Conservation (phyloP, 2,888 invertebrate genomes). For the Carterocephalus palaemon region DNA sequence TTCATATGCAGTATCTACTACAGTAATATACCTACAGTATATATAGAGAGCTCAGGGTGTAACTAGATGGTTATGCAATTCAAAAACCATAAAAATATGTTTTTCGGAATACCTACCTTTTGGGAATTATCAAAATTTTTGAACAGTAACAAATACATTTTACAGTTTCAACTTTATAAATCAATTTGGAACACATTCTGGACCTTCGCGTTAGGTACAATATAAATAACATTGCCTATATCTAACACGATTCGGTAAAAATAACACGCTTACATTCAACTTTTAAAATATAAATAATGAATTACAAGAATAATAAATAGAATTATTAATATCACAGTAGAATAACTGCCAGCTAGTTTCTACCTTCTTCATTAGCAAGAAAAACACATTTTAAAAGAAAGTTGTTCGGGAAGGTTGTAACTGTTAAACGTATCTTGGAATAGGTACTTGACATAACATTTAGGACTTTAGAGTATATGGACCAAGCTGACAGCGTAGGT, state of each 20-base stretch:
- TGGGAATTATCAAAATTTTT: conserved; percentile 41
- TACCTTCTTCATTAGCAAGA: conserved; percentile 29
- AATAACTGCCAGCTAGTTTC: conserved; percentile 66
- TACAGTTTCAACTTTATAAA: conserved; percentile 45
- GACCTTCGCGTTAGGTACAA: conserved; percentile 55
- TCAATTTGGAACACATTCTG: conserved; percentile 73
- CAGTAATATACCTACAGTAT: conserved; percentile 35
- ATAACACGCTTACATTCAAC: conserved; percentile 62
- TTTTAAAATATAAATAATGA: conserved; percentile 66
- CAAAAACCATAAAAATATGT: conserved; percentile 12
- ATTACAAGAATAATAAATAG: conserved; percentile 71
- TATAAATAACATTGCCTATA: conserved; percentile 61
- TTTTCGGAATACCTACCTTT: conserved; percentile 28
- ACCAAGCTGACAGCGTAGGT: conserved; percentile 57
- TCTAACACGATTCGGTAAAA: conserved; percentile 61
- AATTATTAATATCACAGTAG: conserved; percentile 78
- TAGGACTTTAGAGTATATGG: conserved; percentile 1
- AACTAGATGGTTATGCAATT: conserved; percentile 24
- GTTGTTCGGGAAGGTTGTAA: conserved; percentile 25
- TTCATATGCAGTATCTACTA: conserved; percentile 26
- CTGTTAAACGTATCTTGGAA: neutral
- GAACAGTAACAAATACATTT: conserved; percentile 57
- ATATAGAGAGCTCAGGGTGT: conserved; percentile 58
- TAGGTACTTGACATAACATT: conserved; percentile 10
- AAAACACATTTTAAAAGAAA: conserved; percentile 10